Evolutionary conservation across 2,888 invertebrate genomes (phyloP).

Genomic region (Agrochola macilenta): DNA sequence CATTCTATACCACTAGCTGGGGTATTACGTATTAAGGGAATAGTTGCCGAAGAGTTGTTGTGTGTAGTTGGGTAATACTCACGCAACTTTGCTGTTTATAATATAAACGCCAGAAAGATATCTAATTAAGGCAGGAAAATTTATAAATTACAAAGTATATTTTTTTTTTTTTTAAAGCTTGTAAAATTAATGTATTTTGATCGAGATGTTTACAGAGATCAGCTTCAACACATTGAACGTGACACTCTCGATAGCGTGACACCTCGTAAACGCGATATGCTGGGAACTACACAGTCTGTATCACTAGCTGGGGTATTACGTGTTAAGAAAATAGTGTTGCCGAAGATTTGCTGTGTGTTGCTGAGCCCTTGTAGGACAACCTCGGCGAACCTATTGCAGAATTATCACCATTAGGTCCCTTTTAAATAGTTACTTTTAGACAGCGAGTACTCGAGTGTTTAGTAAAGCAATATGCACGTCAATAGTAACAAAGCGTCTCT

Average conservation of each 20-base stretch:
- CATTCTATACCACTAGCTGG: not conserved
- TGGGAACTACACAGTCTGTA: not conserved
- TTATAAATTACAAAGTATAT: not conserved
- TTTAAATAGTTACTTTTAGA: not conserved
- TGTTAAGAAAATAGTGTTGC: not conserved
- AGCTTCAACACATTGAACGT: too few species aligned
- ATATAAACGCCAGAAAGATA: not conserved
- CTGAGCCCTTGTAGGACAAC: not conserved
- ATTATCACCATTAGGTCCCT: not conserved
- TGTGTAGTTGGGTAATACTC: not conserved
- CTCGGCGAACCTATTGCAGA: not conserved
- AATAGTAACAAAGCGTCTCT: not conserved
- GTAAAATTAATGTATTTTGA: too few species aligned
- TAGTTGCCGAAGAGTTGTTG: conserved; percentile 12
- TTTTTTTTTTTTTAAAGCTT: too few species aligned
- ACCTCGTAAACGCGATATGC: conserved; percentile 38
- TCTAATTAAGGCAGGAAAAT: not conserved
- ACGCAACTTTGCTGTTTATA: not conserved
- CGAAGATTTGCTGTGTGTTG: not conserved
- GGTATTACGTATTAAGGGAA: conserved; percentile 17
- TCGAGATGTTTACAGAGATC: too few species aligned
- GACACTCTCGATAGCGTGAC: too few species aligned
- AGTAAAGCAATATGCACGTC: not conserved
- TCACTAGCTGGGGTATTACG: conserved; percentile 22
- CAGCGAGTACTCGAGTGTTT: not conserved